Base-by-base conservation (phyloP, 2,888 invertebrate species). In the Epistrophe grossulariae region DNA sequence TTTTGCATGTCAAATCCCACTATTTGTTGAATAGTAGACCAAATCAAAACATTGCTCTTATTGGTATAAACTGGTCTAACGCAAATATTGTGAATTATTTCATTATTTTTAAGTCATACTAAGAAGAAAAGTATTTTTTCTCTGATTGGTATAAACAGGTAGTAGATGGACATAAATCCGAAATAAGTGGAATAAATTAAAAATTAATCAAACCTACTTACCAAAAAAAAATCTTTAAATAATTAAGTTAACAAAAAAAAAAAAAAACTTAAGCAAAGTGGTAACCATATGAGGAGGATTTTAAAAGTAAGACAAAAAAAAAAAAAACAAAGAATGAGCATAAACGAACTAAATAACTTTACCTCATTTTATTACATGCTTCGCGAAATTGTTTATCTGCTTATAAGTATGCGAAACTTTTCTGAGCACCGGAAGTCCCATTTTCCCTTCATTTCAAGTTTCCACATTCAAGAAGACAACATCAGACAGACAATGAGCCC, bases 361-460 rank as follows among this genome's bases (percentile, higher is more conserved):
- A 68, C 79, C 76, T 78, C 71, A 68, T 83, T 87, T 87, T 79
- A 83, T 87, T 87, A 79, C 76, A 77, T 82, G 78, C 68, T 79
- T 79, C 48, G 74, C 71, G 74, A 83, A 87, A 84, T 87, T 87
- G 87, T 87, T 87, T 87, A 87, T 87, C 87, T 82, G 78, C 43
- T 78, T 81, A 74, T 74, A 84, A 79, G 74, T 76, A 79, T 79
- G 70, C 55, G 81, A 68, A 73, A 81, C 73, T 73, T 71, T 50
- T 35, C 57, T 50, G 77, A 71, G 68, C 70, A 59, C 64, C 59
- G 77, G 68, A 77, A 77, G 80, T 78, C 50, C 62, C 60, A 50
- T 43, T 73, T 78, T 68, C n/a, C n/a, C 40, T 71, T 64, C 40
- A 70, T 48, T 48, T 15, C 19, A 57, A 70, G 57, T 59, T 72